Evolutionary conservation across 2,888 invertebrate genomes (phyloP).

Genomic region (Drosophila peninsularis): DNA sequence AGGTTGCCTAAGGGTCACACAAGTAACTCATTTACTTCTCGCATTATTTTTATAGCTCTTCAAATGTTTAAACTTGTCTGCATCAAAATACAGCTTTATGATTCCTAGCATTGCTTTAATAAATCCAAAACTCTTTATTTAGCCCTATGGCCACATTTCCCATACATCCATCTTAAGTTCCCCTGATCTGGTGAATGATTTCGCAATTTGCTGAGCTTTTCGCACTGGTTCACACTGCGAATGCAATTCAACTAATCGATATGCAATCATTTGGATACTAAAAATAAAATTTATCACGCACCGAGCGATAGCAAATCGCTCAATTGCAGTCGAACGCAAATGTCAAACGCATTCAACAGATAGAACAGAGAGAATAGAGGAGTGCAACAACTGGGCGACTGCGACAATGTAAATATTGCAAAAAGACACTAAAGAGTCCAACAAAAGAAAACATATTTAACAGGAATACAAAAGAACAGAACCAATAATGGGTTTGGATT

Average conservation of each 20-base stretch:
- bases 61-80: too few relatives aligned
- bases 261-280: conserved; percentile 48
- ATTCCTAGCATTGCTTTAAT: neutral
- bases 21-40: neutral
- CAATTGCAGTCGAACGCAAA: conserved; percentile 53
- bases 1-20: neutral
- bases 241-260: conserved; percentile 57
- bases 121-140: neutral
- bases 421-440: conserved; percentile 40
- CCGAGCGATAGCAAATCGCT: conserved; percentile 52
- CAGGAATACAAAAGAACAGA: conserved; percentile 43
- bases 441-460: conserved; percentile 45
- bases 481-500: conserved; percentile 81
- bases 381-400: conserved; percentile 23
- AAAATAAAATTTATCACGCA: conserved; percentile 63
- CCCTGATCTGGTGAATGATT: conserved; percentile 7
- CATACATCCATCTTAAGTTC: neutral
- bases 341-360: conserved; percentile 55
- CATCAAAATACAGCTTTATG: neutral
- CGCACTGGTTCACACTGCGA: conserved; percentile 18
- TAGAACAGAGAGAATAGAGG: conserved; percentile 21
- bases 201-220: conserved; percentile 6
- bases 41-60: neutral
- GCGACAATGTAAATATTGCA: conserved; percentile 61
- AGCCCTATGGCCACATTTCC: too few relatives aligned